Evolutionary conservation across 2,113 vertebrate genomes (phyloP).

Genomic region (Crotalus tigris): DNA sequence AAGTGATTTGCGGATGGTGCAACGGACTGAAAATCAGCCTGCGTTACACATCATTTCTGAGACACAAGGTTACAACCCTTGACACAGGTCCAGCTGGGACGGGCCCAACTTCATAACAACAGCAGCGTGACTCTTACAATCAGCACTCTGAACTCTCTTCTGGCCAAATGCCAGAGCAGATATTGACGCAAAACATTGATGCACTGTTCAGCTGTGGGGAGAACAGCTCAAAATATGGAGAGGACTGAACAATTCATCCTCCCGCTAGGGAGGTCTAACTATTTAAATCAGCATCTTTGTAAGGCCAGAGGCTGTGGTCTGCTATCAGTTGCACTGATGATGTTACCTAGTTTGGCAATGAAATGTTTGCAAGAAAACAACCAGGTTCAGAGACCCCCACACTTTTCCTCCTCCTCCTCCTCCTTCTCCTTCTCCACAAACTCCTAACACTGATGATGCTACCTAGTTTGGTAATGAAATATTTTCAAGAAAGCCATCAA

Average conservation of each 20-base stretch:
- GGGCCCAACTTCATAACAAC: not conserved
- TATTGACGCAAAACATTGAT: not conserved
- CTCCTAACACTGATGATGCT: too few species aligned
- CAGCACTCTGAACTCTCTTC: not conserved
- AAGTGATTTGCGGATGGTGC: too few species aligned
- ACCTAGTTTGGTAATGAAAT: too few species aligned
- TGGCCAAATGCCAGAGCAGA: not conserved
- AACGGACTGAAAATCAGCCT: too few species aligned
- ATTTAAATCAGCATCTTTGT: not conserved
- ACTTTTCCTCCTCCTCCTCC: not conserved
- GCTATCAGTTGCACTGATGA: not conserved
- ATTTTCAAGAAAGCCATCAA: too few species aligned
- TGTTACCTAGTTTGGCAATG: not conserved
- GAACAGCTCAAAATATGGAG: not conserved
- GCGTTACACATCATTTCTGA: too few species aligned
- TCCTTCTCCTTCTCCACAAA: too few species aligned
- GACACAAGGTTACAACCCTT: too few species aligned
- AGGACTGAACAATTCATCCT: not conserved
- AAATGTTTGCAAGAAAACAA: not conserved
- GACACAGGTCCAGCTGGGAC: too few species aligned
- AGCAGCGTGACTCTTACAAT: not conserved
- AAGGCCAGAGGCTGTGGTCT: not conserved
- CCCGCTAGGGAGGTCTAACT: not conserved
- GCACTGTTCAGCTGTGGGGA: not conserved
- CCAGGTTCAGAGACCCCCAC: not conserved